Evolutionary conservation across 2,113 vertebrate species (phyloP), one percentile per base, ranked within the genome.

Genomic region (Benitochromis conjunctus): DNA sequence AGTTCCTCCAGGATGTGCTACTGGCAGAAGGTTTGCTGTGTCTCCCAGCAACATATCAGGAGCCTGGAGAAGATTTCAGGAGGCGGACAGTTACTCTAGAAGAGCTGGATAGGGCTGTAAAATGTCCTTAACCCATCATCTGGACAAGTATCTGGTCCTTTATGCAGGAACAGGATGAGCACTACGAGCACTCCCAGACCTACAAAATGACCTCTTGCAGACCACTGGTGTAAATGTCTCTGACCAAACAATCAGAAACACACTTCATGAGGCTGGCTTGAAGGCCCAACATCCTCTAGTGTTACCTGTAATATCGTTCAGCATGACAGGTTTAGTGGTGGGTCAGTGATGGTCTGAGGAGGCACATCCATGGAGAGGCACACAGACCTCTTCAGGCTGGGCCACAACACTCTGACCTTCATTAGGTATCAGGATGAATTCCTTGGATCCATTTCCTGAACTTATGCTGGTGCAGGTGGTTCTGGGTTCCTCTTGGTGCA

Each of bases 361-460:
- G 0, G 31, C 9, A 12, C 36, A 36, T 62, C 31, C 19, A 62
- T 62, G 31, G 58, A 62, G 31, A 64, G 31, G 2, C 31, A 64
- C n/a, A 12, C 9, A 4, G 31, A 36, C 31, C 18, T 62, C 0
- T 62, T 5, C 9, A 36, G 16, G 58, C 9, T 62, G 34, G 29
- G 29, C 58, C 34, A 19, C 29, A 36, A 19, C 29, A 19, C 58
- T 19, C 58, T 62, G 29, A 0, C 5, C 29, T 62, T 0, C 3
- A 62, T 62, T 62, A 19, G 58, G 29, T 2, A 62, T 34, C 29
- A 34, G 18, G 18, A 53, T 31, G 0, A 62, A 62, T 34, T 62
- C 16, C 58, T 62, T 34, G 16, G 29, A 34, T 62, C 1, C 0
- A 62, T 62, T 34, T 62, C 34, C 58, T 34, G 9, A 60, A 60